Evolutionary conservation across 2,797 vertebrate species (phyloP), one percentile per base, ranked within the genome.

Genomic region (Micromesistius poutassou): DNA sequence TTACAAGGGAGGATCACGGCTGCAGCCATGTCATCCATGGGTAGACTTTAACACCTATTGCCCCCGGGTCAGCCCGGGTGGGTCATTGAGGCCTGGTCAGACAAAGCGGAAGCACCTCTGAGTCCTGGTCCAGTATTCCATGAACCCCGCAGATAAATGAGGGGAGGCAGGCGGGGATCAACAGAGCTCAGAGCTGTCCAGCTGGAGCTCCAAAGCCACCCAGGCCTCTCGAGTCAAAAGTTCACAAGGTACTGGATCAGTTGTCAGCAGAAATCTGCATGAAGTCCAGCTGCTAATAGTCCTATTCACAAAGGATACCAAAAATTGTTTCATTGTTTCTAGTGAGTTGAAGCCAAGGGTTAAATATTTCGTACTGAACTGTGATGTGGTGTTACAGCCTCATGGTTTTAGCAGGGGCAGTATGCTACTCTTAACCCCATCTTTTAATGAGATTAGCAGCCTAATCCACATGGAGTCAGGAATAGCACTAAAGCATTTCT

Each of bases 371-470:
- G 25, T 71, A 10, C 10, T 30, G 36, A 71, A 30, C 33, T 62
- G 5, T 28, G 22, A 31, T 70, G 6, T 74, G 36, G 22, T 50
- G 30, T 33, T 75, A 14, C 13, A 7, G 72, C 89, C 85, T 77
- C 68, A 74, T 4, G 36, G 55, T 71, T 28, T 33, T 83, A 76
- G 86, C 82, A 83, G 83, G 83, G 36, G 62, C 79, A 83, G 76
- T 83, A 12, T 80, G 82, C 82, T 87, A 85, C 80, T 68, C 71
- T 31, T 33, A 72, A 80, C 50, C 75, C 68, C 68, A 76, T 33
- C 28, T 28, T 73, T 46, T 95, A 94, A 94, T 89, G 79, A 91
- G 94, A 95, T 95, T 94, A 94, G 85, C 10, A 68, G 81, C 73
- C 87, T 93, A 94, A 93, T 92, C 91, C 85, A 78, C 76, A 77